Evolutionary conservation across 2,797 vertebrate species (phyloP).

Genomic region (Fistularia tabacaria): DNA sequence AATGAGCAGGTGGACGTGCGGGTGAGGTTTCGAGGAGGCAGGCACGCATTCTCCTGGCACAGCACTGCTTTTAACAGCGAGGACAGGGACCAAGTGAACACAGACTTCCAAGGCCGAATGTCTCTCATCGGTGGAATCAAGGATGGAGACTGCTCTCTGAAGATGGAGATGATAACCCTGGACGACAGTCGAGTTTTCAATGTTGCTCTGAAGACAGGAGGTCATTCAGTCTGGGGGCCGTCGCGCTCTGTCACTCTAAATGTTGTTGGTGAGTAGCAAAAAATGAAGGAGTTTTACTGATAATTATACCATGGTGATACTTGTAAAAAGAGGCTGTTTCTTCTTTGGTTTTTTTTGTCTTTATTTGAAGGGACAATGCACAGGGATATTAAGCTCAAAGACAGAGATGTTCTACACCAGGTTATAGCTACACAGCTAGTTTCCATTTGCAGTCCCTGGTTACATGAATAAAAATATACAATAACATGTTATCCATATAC

Average conservation of each 20-base stretch:
- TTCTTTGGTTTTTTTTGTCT: no score
- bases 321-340: no score
- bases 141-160: constrained; percentile 77
- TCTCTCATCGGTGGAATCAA: constrained; percentile 54
- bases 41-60: constrained; percentile 29
- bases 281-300: no score
- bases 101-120: constrained; percentile 61
- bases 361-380: no score
- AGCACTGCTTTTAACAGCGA: constrained; percentile 71
- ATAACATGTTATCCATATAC: no score
- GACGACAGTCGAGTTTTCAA: constrained; percentile 66
- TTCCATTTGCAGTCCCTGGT: no score
- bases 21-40: constrained; percentile 51
- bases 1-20: constrained; percentile 49
- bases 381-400: no score
- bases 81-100: constrained; percentile 36
- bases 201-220: constrained; percentile 62
- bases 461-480: no score
- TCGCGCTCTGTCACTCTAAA: constrained; percentile 51
- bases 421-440: no score
- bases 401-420: no score
- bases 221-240: constrained; percentile 55
- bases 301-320: no score
- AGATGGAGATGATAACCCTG: constrained; percentile 53
- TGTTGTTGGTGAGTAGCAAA: constrained; percentile 59